Evolutionary conservation across 2,888 invertebrate species (phyloP), one percentile per base, ranked within the genome.

Genomic region (Diabrotica balteata): DNA sequence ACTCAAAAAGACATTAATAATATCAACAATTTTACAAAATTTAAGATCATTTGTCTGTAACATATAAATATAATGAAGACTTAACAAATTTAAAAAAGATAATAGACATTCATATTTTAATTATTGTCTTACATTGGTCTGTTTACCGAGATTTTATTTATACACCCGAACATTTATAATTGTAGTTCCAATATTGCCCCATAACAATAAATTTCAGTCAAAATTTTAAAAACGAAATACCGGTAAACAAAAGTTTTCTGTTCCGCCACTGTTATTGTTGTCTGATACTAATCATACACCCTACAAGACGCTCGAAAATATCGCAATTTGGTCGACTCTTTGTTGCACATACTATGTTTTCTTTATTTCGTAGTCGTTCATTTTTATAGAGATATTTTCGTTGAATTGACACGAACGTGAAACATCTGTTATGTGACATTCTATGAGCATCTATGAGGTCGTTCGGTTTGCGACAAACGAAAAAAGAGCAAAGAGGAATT

Each of bases 361-460:
- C 44, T 55, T 44, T 55, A 55, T 55, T 55, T 44, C 22, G 42
- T 11, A 9, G 52, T 7, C 43, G 44, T 55, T 44, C 55, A 55
- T 55, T 55, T 55, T 55, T 55, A 55, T 55, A 44, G 55, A 43
- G 55, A 55, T 55, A 55, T 55, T 55, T 55, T 55, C 55, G 10
- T 55, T 11, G 55, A 55, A 55, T 55, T 55, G 55, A 43, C 55
- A 55, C 55, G 55, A 55, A 44, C 55, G 7, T 55, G 44, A 55
- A 55, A 55, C 55, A 55, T 44, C 43, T 55, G 44, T 55, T 44
- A 42, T 55, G 42, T 53, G 42, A 53, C 53, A 42, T 53, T 53
- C 8, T 32, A 44, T 55, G 55, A 55, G 43, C 7, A 43, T 43
- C 44, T 43, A 43, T n/a, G n/a, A 44, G 17, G 43, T 11, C 43